A percentile compares a stretch with the other conserved stretches of the same genome.
Evolutionary conservation across 2,888 invertebrate species (phyloP).

Genomic region (Adela reaumurella): DNA sequence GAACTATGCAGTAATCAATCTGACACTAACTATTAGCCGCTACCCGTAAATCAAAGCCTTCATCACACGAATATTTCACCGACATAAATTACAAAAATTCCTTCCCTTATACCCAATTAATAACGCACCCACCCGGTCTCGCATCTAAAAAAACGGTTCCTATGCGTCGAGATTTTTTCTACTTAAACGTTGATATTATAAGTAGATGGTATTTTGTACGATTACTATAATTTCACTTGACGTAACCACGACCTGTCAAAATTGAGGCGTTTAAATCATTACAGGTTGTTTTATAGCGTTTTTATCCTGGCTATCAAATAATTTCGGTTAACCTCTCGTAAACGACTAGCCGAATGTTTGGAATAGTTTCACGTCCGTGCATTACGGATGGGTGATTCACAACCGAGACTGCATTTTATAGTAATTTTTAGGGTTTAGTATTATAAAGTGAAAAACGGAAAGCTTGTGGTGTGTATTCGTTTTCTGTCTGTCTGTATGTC

Average conservation of each 20-base stretch:
- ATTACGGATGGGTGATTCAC: too few relatives aligned
- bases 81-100: neutral
- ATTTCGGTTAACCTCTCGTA: slow-evolving; percentile 52
- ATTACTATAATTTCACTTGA: slow-evolving; percentile 53
- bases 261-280: slow-evolving; percentile 52
- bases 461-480: too few relatives aligned
- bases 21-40: neutral
- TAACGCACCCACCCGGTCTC: neutral
- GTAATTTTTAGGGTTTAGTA: too few relatives aligned
- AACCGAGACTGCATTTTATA: too few relatives aligned
- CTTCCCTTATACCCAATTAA: neutral
- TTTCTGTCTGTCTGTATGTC: too few relatives aligned
- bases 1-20: neutral
- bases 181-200: slow-evolving; percentile 34
- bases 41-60: neutral
- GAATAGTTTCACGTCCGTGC: slow-evolving; percentile 39
- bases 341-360: slow-evolving; percentile 39
- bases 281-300: slow-evolving; percentile 37
- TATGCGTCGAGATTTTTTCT: slow-evolving; percentile 20
- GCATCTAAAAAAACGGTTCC: too few relatives aligned
- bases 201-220: slow-evolving; percentile 50
- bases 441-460: too few relatives aligned
- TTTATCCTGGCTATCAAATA: slow-evolving; percentile 19
- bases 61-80: neutral
- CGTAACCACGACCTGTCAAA: slow-evolving; percentile 52